These are phyloP conservation scores for Raja brachyura DNA, from an alignment of 2,113 vertebrate genomes.

Conservation along the genomic window DNA sequence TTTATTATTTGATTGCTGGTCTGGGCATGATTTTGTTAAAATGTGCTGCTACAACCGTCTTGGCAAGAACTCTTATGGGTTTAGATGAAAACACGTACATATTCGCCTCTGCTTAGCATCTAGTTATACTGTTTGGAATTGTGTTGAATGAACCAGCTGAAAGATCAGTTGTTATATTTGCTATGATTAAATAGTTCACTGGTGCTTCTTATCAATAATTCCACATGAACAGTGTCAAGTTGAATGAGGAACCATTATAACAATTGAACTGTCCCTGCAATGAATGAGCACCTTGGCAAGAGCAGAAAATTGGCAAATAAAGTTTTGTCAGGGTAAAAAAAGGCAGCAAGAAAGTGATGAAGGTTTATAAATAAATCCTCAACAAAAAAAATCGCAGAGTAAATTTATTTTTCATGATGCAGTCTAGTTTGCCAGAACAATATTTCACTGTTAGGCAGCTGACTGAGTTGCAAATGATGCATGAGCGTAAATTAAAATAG, in stretches of 20 bases:
- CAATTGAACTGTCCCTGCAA: neutral
- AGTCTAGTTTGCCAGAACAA: neutral
- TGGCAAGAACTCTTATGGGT: neutral
- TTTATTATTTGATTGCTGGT: neutral
- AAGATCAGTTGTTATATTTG: too few relatives aligned
- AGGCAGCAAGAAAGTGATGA: neutral
- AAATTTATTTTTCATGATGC: neutral
- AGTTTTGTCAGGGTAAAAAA: neutral
- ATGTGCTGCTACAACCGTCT: neutral
- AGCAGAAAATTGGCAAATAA: neutral
- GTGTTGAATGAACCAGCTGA: too few relatives aligned
- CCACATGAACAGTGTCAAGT: neutral
- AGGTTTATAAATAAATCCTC: slow-evolving; percentile 16
- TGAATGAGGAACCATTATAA: neutral
- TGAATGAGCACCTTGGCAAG: neutral
- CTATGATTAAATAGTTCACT: neutral
- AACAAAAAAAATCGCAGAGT: neutral
- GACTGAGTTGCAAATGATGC: slow-evolving; percentile 22
- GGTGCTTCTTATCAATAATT: neutral
- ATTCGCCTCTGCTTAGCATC: too few relatives aligned
- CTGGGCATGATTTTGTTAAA: neutral
- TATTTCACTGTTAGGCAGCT: slow-evolving; percentile 24
- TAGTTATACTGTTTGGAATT: too few relatives aligned
- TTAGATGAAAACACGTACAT: too few relatives aligned
- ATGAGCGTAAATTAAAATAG: slow-evolving; percentile 17